Evolutionary conservation across 1,140 invertebrate genomes (phyloP).

Genomic region (Cherax destructor): DNA sequence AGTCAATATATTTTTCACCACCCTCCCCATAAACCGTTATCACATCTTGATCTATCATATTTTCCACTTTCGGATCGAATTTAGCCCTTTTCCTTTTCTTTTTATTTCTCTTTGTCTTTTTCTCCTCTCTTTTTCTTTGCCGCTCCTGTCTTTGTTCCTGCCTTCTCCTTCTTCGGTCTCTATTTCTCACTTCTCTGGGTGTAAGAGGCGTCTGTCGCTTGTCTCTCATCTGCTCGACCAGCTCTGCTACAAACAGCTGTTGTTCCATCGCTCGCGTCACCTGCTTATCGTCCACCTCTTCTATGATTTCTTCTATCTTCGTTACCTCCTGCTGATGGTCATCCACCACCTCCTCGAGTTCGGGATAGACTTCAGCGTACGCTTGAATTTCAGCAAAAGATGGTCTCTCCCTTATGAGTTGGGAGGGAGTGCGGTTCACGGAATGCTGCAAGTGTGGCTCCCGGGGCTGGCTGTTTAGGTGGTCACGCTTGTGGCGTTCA

Average conservation of each 20-base stretch:
- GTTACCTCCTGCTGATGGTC: neutral
- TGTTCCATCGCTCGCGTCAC: neutral
- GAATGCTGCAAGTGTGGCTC: neutral
- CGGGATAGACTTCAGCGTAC: neutral
- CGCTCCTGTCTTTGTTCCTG: conserved; percentile 21
- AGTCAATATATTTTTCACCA: conserved; percentile 59
- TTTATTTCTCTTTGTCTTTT: conserved; percentile 41
- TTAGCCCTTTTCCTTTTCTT: conserved; percentile 37
- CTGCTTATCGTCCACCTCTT: neutral
- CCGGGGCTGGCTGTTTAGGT: neutral
- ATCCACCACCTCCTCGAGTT: neutral
- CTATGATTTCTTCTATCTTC: neutral
- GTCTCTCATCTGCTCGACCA: neutral
- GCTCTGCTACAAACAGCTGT: neutral
- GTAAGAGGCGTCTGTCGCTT: neutral
- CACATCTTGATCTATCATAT: conserved; percentile 7
- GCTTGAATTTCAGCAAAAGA: neutral
- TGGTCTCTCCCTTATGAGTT: neutral
- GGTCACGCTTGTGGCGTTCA: neutral
- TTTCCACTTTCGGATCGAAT: neutral
- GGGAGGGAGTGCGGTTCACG: neutral
- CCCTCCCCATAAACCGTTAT: conserved; percentile 35
- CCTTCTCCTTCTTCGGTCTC: neutral
- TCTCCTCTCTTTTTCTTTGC: conserved; percentile 24
- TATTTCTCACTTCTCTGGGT: neutral